Evolutionary conservation across 2,113 vertebrate species (phyloP).

Genomic region (Mesitornis unicolor): DNA sequence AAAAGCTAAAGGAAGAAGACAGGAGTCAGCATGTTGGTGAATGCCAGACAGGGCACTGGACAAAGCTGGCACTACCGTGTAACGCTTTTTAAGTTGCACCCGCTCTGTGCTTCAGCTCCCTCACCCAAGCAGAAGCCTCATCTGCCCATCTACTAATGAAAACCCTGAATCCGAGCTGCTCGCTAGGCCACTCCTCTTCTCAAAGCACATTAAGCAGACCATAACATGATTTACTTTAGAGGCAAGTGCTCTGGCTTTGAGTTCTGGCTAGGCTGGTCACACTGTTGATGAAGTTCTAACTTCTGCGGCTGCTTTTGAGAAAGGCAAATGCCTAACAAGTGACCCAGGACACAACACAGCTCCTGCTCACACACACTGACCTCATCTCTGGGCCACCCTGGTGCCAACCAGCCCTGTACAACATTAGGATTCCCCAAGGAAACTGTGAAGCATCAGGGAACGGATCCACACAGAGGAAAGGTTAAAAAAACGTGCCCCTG

Average conservation of each 20-base stretch:
- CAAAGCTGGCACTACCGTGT: neutral
- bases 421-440: neutral
- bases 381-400: rapidly evolving
- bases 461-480: neutral
- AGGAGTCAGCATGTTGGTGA: neutral
- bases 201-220: neutral
- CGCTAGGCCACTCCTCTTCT: neutral
- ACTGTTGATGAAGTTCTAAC: neutral
- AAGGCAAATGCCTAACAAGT: neutral
- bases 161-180: neutral
- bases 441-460: neutral
- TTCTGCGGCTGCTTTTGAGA: neutral
- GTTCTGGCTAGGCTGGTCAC: neutral
- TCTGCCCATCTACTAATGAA: neutral
- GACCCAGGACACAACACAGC: neutral
- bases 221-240: neutral
- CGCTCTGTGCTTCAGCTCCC: neutral
- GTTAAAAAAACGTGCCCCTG: neutral
- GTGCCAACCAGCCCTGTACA: rapidly evolving
- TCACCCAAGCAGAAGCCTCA: neutral
- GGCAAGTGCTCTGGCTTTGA: neutral
- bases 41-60: neutral
- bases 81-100: neutral
- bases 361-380: neutral
- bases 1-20: neutral